Conservation (phyloP, 1,140 invertebrate genomes). For the Aphelinus certus region DNA sequence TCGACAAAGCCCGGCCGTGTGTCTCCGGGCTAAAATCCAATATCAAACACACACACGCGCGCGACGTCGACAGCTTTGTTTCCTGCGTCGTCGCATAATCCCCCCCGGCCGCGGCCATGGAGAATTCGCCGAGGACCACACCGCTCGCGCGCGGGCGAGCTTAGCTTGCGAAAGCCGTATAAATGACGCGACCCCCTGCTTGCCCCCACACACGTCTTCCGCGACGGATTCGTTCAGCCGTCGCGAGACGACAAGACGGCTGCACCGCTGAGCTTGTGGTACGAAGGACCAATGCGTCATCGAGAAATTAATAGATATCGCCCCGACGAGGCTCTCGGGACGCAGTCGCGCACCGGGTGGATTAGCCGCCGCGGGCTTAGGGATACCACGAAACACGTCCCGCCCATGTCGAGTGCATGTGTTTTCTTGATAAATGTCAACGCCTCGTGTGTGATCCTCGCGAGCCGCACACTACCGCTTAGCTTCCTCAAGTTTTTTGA, state of each 20-base stretch:
- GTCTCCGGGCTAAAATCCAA: constrained; percentile 52
- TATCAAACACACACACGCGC: constrained; percentile 55
- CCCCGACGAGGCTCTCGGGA: too few species aligned
- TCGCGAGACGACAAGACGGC: neutral
- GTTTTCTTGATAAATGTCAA: too few species aligned
- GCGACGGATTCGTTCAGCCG: neutral
- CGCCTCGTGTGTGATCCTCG: too few species aligned
- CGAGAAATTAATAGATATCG: too few species aligned
- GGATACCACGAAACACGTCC: too few species aligned
- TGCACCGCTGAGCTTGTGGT: too few species aligned
- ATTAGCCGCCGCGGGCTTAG: too few species aligned
- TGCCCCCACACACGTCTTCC: constrained; percentile 13
- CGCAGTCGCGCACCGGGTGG: too few species aligned
- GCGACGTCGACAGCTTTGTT: constrained; percentile 60
- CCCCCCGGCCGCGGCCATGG: constrained; percentile 40
- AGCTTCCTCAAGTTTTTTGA: too few species aligned
- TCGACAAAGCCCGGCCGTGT: neutral
- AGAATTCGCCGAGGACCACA: constrained; percentile 15
- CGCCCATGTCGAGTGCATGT: too few species aligned
- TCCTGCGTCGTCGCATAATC: constrained; percentile 48
- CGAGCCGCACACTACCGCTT: too few species aligned
- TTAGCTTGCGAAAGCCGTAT: constrained; percentile 47
- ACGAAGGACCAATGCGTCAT: too few species aligned
- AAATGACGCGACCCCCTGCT: constrained; percentile 43
- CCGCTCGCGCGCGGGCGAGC: constrained; percentile 44